Evolutionary conservation across 2,113 vertebrate genomes (phyloP).

Genomic region (Protobothrops mucrosquamatus): DNA sequence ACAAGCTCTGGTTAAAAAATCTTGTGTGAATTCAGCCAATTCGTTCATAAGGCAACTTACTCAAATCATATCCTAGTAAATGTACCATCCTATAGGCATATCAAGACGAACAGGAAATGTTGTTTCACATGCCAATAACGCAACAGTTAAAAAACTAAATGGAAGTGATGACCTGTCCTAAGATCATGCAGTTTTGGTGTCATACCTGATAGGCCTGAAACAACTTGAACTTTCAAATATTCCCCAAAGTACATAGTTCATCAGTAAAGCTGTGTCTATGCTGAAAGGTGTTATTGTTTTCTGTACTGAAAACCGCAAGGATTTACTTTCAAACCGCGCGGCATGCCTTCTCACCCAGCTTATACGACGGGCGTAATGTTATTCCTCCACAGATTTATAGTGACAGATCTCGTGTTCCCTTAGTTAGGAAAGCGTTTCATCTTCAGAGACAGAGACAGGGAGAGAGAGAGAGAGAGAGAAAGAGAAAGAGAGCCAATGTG

Average conservation of each 20-base stretch:
- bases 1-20: neutral
- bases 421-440: neutral
- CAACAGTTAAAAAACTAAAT: neutral
- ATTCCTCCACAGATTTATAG: neutral
- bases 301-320: neutral
- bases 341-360: neutral
- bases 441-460: neutral
- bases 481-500: neutral
- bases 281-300: neutral
- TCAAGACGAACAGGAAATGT: neutral
- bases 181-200: neutral
- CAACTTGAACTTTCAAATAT: neutral
- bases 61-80: neutral
- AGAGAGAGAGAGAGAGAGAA: too few relatives aligned
- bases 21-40: neutral
- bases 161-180: neutral
- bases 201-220: neutral
- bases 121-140: neutral
- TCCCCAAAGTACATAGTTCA: neutral
- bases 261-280: neutral
- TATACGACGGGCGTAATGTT: neutral
- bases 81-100: neutral
- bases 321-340: neutral
- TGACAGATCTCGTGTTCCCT: neutral
- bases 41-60: neutral